These are phyloP conservation scores for Menidia menidia DNA, from an alignment of 2,797 vertebrate genomes.

Conservation along the genomic window DNA sequence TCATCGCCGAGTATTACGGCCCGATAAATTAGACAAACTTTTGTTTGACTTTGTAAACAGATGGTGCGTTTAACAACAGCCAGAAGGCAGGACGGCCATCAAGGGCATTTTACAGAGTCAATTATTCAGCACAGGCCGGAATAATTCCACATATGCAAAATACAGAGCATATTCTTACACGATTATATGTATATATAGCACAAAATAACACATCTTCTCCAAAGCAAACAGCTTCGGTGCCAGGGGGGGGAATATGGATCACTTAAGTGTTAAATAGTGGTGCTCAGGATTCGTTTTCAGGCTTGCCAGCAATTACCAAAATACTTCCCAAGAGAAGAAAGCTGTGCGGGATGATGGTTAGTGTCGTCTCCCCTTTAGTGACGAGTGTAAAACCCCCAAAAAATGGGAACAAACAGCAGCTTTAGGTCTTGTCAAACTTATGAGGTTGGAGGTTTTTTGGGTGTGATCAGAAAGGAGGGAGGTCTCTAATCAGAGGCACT, in stretches of 20 bases:
- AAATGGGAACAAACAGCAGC: neutral
- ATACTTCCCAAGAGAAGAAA: slow-evolving; percentile 1
- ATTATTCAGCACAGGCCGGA: slow-evolving; percentile 68
- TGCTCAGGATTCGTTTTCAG: slow-evolving; percentile 8
- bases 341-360: neutral
- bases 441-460: neutral
- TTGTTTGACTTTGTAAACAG: slow-evolving; percentile 81
- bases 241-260: slow-evolving; percentile 8
- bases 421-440: neutral
- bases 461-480: neutral
- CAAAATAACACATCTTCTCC: slow-evolving; percentile 19
- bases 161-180: slow-evolving; percentile 38
- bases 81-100: slow-evolving; percentile 67
- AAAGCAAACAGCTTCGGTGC: slow-evolving; percentile 12
- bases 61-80: slow-evolving; percentile 72
- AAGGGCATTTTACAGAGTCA: slow-evolving; percentile 71
- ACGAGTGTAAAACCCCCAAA: neutral
- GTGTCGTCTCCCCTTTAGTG: neutral
- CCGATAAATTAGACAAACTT: slow-evolving; percentile 62
- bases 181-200: slow-evolving; percentile 54
- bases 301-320: neutral
- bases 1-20: slow-evolving; percentile 20
- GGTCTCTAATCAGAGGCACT: neutral
- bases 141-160: slow-evolving; percentile 72
- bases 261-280: neutral